Percentiles rank a stretch among this genome's conserved stretches.
Evolutionary conservation across 2,888 invertebrate species (phyloP).

Genomic region (Diadegma fenestrale): DNA sequence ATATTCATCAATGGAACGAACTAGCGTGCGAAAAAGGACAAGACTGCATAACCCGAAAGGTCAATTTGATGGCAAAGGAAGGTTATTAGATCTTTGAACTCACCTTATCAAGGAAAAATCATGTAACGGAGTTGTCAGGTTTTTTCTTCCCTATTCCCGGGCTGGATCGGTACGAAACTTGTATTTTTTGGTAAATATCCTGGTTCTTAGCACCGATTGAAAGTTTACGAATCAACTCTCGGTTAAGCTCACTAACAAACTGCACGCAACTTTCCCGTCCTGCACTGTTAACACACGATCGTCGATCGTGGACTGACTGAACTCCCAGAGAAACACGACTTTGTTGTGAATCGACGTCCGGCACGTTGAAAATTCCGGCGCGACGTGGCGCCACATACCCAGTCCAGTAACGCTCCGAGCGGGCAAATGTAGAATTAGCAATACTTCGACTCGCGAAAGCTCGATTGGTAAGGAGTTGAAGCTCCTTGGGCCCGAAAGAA

Average conservation of each 20-base stretch:
- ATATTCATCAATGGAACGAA: neutral
- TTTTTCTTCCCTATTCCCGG: neutral
- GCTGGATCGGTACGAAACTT: neutral
- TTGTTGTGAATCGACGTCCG: neutral
- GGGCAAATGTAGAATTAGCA: too few relatives aligned
- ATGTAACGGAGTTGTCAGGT: conserved; percentile 11
- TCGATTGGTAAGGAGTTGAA: too few relatives aligned
- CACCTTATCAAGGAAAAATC: conserved; percentile 52
- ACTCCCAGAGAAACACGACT: conserved; percentile 33
- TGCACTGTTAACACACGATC: conserved; percentile 34
- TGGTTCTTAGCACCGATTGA: conserved; percentile 15
- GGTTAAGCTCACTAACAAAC: conserved; percentile 55
- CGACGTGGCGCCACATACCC: neutral
- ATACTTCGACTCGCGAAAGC: too few relatives aligned
- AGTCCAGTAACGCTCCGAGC: neutral
- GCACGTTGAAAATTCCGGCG: neutral
- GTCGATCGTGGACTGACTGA: conserved; percentile 32
- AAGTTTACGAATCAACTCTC: conserved; percentile 29
- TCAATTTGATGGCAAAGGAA: conserved; percentile 56
- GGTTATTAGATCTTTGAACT: conserved; percentile 53
- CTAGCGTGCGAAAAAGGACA: conserved; percentile 47
- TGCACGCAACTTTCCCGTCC: conserved; percentile 57
- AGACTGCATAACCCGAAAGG: conserved; percentile 67
- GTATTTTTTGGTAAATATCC: conserved; percentile 10
- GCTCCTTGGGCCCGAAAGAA: too few relatives aligned